These are phyloP conservation scores for Xenopus laevis DNA, from an alignment of 2,113 vertebrate species.

Conservation along the genomic window DNA sequence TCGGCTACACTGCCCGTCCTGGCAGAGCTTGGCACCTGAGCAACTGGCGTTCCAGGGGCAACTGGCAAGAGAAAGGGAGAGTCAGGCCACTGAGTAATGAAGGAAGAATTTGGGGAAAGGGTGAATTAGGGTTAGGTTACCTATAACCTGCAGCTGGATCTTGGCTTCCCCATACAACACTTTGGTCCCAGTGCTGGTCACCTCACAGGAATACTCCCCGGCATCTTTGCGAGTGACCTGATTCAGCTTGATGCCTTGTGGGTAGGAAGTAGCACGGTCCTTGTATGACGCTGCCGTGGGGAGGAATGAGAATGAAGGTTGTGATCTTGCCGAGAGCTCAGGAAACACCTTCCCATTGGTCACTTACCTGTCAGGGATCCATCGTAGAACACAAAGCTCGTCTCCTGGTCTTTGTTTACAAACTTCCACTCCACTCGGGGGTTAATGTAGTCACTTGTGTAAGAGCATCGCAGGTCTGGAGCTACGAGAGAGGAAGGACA, in stretches of 20 bases:
- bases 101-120: too few relatives aligned
- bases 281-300: neutral
- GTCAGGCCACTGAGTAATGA: too few relatives aligned
- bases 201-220: constrained; percentile 15
- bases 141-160: neutral
- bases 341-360: too few relatives aligned
- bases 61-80: constrained; percentile 47
- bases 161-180: neutral
- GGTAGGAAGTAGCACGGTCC: neutral
- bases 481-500: too few relatives aligned
- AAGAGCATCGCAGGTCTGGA: too few relatives aligned
- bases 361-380: too few relatives aligned
- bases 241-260: neutral
- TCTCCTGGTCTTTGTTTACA: too few relatives aligned
- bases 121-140: neutral
- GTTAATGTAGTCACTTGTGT: too few relatives aligned
- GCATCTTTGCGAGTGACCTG: constrained; percentile 1
- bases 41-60: constrained; percentile 64
- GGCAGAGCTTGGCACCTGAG: constrained; percentile 72
- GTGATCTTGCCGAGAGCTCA: too few relatives aligned
- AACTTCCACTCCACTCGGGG: too few relatives aligned
- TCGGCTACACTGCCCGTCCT: constrained; percentile 74
- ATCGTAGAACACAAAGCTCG: too few relatives aligned
- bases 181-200: neutral
- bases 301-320: too few relatives aligned